Base-by-base conservation (phyloP, 1,140 invertebrate genomes). In the Rhyzopertha dominica region DNA sequence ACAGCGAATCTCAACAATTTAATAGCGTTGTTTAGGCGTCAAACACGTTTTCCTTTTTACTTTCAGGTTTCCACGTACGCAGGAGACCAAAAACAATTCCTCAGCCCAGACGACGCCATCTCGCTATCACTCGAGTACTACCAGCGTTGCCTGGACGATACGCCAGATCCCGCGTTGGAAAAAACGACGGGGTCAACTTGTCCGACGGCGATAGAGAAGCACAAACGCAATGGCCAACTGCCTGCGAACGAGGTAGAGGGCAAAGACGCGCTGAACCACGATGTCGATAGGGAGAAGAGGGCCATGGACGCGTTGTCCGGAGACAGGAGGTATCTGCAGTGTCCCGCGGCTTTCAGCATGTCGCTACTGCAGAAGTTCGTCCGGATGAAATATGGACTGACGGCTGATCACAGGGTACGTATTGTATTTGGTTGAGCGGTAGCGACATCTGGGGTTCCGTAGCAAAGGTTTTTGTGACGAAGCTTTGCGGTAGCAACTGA, bases 91-190 rank as follows among this genome's bases (percentile, higher is more conserved):
- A 47, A 31, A 2, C 52, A 58, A 18, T 67, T 54, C 53, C 52
- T 63, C 39, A 84, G 85, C 34, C 85, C 87, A 9, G 87, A 92
- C 55, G 92, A 96, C 68, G 80, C 81, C 4, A 90, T 96, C 58
- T 93, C 88, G 17, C 74, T 95, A 36, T 93, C 90, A 5, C 66
- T 96, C 32, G 90, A 95, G 67, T 67, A 53, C 54, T 66, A 62
- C 41, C 53, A 58, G 54, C 2, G 67, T 54, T 47, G 66, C 45
- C 38, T 66, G 43, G 64, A 66, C 41, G 43, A 28, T 10, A 61
- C 52, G 36, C 5, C 26, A 5, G 9, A 36, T 7, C 9, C 43
- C 1, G 25, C 43, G 12, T 12, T 22, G 3, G 19, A 38, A 10
- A 16, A 52, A 7, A 23, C 29, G n/a, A 40, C 30, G 23, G 46